Conservation (phyloP, 2,797 vertebrate genomes). For the Rhinogobio ventralis region DNA sequence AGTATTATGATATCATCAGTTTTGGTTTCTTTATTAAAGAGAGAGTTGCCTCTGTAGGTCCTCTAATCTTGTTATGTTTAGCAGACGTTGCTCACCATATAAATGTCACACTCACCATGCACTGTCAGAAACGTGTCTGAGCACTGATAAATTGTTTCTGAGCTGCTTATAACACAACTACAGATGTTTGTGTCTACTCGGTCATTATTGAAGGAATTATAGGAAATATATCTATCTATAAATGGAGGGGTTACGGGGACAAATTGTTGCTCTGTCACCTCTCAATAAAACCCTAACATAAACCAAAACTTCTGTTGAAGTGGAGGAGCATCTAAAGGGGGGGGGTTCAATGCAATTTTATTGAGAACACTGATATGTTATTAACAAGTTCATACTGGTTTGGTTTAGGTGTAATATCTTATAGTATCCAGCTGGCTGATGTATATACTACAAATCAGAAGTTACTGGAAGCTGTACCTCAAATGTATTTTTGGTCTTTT, state of each 20-base stretch:
- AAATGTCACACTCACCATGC: slow-evolving; percentile 49
- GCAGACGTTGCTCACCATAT: slow-evolving; percentile 40
- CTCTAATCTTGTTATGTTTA: slow-evolving; percentile 57
- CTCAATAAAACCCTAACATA: slow-evolving; percentile 17
- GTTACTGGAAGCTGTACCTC: neutral
- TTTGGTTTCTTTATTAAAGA: slow-evolving; percentile 67
- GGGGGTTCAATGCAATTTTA: neutral
- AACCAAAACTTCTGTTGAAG: neutral
- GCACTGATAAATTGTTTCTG: slow-evolving; percentile 39
- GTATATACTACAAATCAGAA: neutral
- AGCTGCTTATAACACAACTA: slow-evolving; percentile 34
- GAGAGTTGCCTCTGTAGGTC: slow-evolving; percentile 62
- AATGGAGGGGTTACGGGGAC: neutral
- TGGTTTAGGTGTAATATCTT: neutral
- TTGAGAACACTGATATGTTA: neutral
- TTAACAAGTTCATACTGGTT: neutral
- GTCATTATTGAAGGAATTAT: slow-evolving; percentile 32
- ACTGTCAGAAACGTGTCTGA: slow-evolving; percentile 32
- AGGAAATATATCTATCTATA: neutral
- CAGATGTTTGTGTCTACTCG: neutral
- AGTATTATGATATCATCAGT: slow-evolving; percentile 62
- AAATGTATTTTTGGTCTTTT: neutral
- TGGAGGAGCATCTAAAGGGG: neutral
- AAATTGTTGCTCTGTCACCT: slow-evolving; percentile 22
- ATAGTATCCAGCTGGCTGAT: neutral